Evolutionary conservation across 1,140 invertebrate genomes (phyloP).

Genomic region (Limonius californicus): DNA sequence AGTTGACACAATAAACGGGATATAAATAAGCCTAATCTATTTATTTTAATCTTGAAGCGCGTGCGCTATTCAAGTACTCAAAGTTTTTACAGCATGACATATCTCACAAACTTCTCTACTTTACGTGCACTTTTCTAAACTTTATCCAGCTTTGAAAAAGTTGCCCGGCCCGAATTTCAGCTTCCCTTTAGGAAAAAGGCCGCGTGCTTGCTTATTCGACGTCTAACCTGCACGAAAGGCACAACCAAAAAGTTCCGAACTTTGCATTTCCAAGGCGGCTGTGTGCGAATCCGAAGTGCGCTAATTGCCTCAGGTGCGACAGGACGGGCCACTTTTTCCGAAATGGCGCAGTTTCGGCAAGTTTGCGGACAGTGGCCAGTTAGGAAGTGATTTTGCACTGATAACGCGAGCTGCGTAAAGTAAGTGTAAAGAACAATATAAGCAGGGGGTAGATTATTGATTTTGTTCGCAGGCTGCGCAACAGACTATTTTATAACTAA

Average conservation of each 20-base stretch:
- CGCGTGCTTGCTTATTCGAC: neutral
- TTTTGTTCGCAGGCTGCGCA: conserved; percentile 28
- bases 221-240: conserved; percentile 8
- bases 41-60: conserved; percentile 19
- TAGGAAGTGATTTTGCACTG: conserved; percentile 9
- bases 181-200: neutral
- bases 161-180: neutral
- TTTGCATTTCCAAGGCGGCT: neutral
- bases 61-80: conserved; percentile 9
- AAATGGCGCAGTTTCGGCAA: neutral
- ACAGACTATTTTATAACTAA: conserved; percentile 28
- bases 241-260: neutral
- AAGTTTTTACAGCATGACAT: conserved; percentile 18
- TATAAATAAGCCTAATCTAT: conserved; percentile 17
- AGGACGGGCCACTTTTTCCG: neutral
- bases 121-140: conserved; percentile 10
- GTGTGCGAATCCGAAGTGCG: neutral
- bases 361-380: neutral
- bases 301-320: neutral
- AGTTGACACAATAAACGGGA: conserved; percentile 18
- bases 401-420: conserved; percentile 17
- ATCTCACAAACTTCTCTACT: conserved; percentile 17
- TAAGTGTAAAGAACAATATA: conserved; percentile 25
- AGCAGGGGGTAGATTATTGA: conserved; percentile 25
- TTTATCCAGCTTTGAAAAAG: conserved; percentile 13